These are phyloP conservation scores for Hirudinaria manillensis DNA, from an alignment of 2,888 invertebrate genomes.

Conservation along the genomic window DNA sequence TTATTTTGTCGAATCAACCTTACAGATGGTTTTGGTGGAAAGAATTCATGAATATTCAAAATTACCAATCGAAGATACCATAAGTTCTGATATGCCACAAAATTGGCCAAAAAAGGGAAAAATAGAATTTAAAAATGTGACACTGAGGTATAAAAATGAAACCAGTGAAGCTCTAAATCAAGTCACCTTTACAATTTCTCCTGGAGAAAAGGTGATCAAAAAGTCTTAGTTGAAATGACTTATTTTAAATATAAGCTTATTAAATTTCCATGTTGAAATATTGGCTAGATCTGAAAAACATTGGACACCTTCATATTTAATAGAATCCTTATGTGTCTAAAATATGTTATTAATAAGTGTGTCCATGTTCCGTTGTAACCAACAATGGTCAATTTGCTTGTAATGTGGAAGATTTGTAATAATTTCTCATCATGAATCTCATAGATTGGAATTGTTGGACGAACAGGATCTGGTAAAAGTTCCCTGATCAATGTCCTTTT, in stretches of 20 bases:
- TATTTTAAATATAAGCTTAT: too few relatives aligned
- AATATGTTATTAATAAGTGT: too few relatives aligned
- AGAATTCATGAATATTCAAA: slow-evolving; percentile 72
- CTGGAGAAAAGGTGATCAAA: slow-evolving; percentile 55
- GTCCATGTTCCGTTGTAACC: too few relatives aligned
- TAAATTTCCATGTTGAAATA: neutral
- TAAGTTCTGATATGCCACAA: slow-evolving; percentile 52
- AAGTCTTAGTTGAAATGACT: too few relatives aligned
- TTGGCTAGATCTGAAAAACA: neutral
- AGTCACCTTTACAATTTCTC: slow-evolving; percentile 52
- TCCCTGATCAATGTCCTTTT: slow-evolving; percentile 69
- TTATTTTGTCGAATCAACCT: too few relatives aligned
- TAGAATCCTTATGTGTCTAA: too few relatives aligned
- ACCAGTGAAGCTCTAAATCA: slow-evolving; percentile 67
- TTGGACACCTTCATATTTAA: too few relatives aligned
- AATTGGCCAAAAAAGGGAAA: slow-evolving; percentile 54
- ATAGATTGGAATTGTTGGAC: slow-evolving; percentile 65
- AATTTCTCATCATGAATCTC: neutral
- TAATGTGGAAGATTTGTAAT: too few relatives aligned
- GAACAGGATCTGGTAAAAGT: slow-evolving; percentile 59
- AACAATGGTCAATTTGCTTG: too few relatives aligned
- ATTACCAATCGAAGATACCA: slow-evolving; percentile 66
- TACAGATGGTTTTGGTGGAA: slow-evolving; percentile 66
- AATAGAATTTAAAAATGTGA: slow-evolving; percentile 52
- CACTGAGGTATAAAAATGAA: slow-evolving; percentile 65